Evolutionary conservation across 2,797 vertebrate genomes (phyloP).

Genomic region (Peromyscus melanophrys): DNA sequence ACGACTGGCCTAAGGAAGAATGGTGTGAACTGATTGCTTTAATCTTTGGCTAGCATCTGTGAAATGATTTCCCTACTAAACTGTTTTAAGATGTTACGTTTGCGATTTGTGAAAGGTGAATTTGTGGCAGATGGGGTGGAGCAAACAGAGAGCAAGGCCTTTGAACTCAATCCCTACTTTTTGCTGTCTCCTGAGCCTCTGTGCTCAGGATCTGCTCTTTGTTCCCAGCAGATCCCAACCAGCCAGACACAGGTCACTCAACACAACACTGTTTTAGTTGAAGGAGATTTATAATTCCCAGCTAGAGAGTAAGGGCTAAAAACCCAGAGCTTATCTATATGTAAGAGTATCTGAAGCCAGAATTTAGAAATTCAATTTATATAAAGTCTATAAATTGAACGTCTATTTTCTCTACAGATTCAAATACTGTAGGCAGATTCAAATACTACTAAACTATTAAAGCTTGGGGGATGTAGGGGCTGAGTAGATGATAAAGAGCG

Average conservation of each 20-base stretch:
- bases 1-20: neutral
- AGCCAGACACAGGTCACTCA: too few species aligned
- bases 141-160: neutral
- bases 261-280: too few species aligned
- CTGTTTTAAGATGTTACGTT: neutral
- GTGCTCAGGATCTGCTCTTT: neutral
- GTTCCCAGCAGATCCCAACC: neutral
- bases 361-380: neutral
- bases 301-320: neutral
- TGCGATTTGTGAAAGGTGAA: neutral
- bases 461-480: too few species aligned
- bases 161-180: fast-evolving
- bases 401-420: neutral
- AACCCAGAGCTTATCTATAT: neutral
- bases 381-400: too few species aligned
- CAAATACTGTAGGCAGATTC: too few species aligned
- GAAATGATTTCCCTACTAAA: neutral
- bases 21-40: neutral
- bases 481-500: neutral
- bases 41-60: neutral
- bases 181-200: fast-evolving
- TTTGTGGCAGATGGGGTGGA: neutral
- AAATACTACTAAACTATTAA: neutral
- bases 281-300: neutral
- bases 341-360: neutral